Evolutionary conservation across 2,888 invertebrate genomes (phyloP).

Genomic region (Gymnosoma rotundatum): DNA sequence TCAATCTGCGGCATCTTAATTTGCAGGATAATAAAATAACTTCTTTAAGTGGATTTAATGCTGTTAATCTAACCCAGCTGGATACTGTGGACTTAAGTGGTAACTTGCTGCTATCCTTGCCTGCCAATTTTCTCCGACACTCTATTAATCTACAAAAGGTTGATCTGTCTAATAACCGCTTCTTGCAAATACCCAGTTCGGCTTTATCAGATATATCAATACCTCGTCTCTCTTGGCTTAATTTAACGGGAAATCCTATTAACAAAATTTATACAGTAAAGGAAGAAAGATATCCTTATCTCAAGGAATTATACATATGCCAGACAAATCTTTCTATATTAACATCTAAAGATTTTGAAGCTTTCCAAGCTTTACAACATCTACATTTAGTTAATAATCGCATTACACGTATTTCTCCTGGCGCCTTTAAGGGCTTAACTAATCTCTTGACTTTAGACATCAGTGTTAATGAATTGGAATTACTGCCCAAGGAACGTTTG

Average conservation of each 20-base stretch:
- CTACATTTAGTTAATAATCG: slow-evolving; percentile 88
- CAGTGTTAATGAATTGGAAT: slow-evolving; percentile 91
- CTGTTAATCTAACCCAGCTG: slow-evolving; percentile 88
- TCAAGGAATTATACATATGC: slow-evolving; percentile 91
- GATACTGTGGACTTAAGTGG: slow-evolving; percentile 89
- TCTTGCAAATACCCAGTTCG: slow-evolving; percentile 89
- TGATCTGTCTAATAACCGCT: slow-evolving; percentile 90
- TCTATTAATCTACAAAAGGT: slow-evolving; percentile 88
- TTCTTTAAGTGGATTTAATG: slow-evolving; percentile 89
- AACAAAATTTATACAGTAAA: slow-evolving; percentile 88
- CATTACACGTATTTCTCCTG: slow-evolving; percentile 91
- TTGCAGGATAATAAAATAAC: slow-evolving; percentile 89
- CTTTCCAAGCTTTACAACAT: slow-evolving; percentile 90
- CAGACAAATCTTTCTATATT: slow-evolving; percentile 91
- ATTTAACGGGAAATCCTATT: slow-evolving; percentile 92
- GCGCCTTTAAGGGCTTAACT: slow-evolving; percentile 90
- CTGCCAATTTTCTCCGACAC: slow-evolving; percentile 91
- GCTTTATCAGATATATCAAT: slow-evolving; percentile 89
- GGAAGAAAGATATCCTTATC: slow-evolving; percentile 88
- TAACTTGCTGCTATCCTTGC: slow-evolving; percentile 89
- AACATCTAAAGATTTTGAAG: slow-evolving; percentile 92
- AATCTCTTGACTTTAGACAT: slow-evolving; percentile 90
- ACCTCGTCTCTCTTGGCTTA: slow-evolving; percentile 88
- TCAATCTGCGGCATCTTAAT: slow-evolving; percentile 88
- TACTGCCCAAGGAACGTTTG: slow-evolving; percentile 92